phyloP scores from a whole-genome alignment of 2,113 vertebrate genomes.

The Datnioides undecimradiatus region DNA sequence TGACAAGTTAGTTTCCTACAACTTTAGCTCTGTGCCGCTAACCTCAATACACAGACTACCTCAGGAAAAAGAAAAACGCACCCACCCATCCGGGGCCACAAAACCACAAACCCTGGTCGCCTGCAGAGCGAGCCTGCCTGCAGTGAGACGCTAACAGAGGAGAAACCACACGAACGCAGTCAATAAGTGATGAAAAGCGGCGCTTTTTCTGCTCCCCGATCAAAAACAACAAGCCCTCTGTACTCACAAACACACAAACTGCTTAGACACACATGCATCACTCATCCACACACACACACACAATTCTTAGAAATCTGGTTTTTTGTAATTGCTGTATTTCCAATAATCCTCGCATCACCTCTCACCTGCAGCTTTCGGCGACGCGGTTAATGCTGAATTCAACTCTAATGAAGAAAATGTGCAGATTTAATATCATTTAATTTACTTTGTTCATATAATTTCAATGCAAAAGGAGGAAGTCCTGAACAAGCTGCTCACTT shows the following conservation, averaged over 20 bases:
- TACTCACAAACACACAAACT: not conserved
- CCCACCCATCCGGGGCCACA: slow-evolving; percentile 81
- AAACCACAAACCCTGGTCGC: slow-evolving; percentile 67
- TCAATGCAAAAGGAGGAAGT: not conserved
- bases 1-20: slow-evolving; percentile 38
- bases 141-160: slow-evolving; percentile 31
- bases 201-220: slow-evolving; percentile 51
- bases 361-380: not conserved
- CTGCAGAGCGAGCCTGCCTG: not conserved
- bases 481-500: not conserved
- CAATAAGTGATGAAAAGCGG: slow-evolving; percentile 55
- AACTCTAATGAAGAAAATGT: not conserved
- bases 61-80: slow-evolving; percentile 74
- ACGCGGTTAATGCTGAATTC: not conserved
- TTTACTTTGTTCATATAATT: not conserved
- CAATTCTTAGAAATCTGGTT: slow-evolving; percentile 50
- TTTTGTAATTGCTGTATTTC: slow-evolving; percentile 27
- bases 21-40: slow-evolving; percentile 55
- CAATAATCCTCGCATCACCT: slow-evolving; percentile 23
- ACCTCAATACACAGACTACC: slow-evolving; percentile 64
- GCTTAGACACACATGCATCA: not conserved
- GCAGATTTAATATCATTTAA: not conserved
- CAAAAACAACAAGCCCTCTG: slow-evolving; percentile 55
- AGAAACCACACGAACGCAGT: slow-evolving; percentile 62
- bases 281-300: not conserved